These are phyloP conservation scores for Peromyscus leucopus DNA, from an alignment of 2,113 vertebrate genomes.

Conservation along the genomic window DNA sequence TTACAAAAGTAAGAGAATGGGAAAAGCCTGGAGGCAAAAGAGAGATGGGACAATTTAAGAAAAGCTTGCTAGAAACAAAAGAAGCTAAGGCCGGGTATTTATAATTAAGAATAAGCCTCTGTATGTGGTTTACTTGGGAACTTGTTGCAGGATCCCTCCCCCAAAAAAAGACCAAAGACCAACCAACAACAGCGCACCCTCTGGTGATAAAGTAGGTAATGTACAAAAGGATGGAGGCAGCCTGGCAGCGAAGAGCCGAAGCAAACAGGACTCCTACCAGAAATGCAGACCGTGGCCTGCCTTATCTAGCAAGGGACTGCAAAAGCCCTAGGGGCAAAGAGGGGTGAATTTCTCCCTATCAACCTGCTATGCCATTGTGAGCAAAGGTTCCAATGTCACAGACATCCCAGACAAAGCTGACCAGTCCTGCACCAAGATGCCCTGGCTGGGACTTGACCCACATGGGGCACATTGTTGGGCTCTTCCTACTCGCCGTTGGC, in stretches of 20 bases:
- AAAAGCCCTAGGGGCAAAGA: not conserved
- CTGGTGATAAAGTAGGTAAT: not conserved
- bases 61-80: too few relatives aligned
- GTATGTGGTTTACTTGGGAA: too few relatives aligned
- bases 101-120: too few relatives aligned
- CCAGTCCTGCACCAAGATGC: not conserved
- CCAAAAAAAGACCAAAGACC: too few relatives aligned
- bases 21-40: too few relatives aligned
- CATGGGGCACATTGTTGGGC: not conserved
- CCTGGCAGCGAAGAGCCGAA: not conserved
- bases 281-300: not conserved
- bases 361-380: not conserved
- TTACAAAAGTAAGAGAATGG: too few relatives aligned
- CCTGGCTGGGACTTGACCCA: not conserved
- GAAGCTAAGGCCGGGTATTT: too few relatives aligned
- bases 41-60: too few relatives aligned
- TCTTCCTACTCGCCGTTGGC: not conserved
- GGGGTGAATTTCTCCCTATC: not conserved
- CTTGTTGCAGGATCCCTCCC: too few relatives aligned
- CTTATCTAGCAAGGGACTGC: not conserved
- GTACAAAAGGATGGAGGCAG: not conserved
- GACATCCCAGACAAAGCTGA: not conserved
- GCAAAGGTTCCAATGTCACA: not conserved
- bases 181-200: too few relatives aligned
- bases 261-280: not conserved